Evolutionary conservation across 2,888 invertebrate genomes (phyloP).

Genomic region (Temnothorax rugatulus): DNA sequence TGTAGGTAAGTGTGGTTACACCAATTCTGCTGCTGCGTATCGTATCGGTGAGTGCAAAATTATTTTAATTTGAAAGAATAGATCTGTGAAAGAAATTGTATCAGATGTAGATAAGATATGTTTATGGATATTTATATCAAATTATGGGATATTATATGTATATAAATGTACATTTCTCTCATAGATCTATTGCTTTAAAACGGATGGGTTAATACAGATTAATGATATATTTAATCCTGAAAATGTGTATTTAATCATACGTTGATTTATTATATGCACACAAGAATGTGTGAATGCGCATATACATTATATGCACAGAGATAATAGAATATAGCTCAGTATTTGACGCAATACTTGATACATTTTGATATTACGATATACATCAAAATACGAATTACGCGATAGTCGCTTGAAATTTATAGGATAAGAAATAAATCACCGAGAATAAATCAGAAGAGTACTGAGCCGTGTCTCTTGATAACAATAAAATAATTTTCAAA

Average conservation of each 20-base stretch:
- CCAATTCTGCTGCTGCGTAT: not conserved
- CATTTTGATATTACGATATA: not conserved
- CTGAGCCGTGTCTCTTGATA: too few species aligned
- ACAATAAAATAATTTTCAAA: not conserved
- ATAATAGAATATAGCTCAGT: not conserved
- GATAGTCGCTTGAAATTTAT: not conserved
- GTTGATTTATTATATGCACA: not conserved
- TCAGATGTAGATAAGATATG: not conserved
- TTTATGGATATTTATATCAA: not conserved
- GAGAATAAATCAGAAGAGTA: conserved; percentile 1
- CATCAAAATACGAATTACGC: not conserved
- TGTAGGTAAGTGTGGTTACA: not conserved
- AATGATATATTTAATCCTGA: conserved; percentile 1
- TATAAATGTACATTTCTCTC: not conserved
- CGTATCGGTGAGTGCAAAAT: not conserved
- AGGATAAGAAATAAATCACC: not conserved
- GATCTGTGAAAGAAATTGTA: not conserved
- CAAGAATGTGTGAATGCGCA: not conserved
- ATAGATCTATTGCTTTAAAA: conserved; percentile 8
- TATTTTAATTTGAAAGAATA: not conserved
- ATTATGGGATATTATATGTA: not conserved
- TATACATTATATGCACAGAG: too few species aligned
- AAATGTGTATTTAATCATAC: conserved; percentile 18
- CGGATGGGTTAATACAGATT: not conserved
- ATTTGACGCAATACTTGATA: not conserved